Base-by-base conservation (phyloP, 2,797 vertebrate species). In the Apodemus agrarius region DNA sequence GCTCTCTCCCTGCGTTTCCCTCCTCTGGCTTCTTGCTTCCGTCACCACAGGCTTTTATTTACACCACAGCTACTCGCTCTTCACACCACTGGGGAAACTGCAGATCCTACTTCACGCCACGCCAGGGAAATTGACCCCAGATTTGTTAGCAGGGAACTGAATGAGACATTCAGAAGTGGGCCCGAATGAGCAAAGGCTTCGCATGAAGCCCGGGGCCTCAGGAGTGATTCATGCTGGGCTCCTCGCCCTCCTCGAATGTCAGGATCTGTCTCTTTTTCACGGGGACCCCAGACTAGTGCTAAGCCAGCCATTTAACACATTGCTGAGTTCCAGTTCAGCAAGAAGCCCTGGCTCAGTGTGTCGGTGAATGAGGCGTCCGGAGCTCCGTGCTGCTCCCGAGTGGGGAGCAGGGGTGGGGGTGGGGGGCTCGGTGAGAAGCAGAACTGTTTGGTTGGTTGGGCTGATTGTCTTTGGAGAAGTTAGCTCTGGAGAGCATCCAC, bases 101-200 rank as follows among this genome's bases (percentile, higher is more conserved):
- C 89, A 96, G 93, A 80, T 97, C 93, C 83, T 75, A 43, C 65
- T 88, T 61, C 31, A 1, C 46, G 49, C 93, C 85, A 83, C 17
- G 11, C 91, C 91, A 72, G 92, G 89, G 85, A 95, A 97, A 97
- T 80, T 96, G 97, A 98, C 97, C 97, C 57, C 86, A 92, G 89
- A 93, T 97, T 93, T 94, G 57, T 93, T 97, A 95, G 88, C 87
- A 78, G 81, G 91, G 95, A 98, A 97, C 90, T 90, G 95, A 97
- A 97, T 87, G 72, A 96, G 96, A 94, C 78, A 40, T 67, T 96
- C 43, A 34, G 93, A 96, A 92, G 72, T 84, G 86, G 80, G 81
- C 96, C 90, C 86, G 96, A 87, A 65, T 94, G 85, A 97, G 86
- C 4, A 26, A 89, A 94, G 72, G 80, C 57, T 97, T 97, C 93